phyloP scores from a whole-genome alignment of 2,888 invertebrate species.

The Lottia gigantea region DNA sequence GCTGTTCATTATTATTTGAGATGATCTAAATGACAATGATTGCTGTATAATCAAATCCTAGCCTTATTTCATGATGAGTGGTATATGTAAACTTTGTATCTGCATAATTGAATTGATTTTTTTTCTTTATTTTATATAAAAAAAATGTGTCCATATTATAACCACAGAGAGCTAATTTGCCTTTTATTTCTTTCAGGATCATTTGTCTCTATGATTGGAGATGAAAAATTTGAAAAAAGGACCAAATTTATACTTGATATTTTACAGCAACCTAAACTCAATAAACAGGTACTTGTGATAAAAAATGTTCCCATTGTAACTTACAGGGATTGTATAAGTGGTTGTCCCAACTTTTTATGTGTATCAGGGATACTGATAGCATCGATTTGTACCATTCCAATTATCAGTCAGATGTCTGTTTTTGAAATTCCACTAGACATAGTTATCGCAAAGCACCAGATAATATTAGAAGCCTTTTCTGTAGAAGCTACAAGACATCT shows the following conservation, averaged over 20 bases:
- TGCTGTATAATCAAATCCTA: too few species aligned
- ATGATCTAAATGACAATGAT: too few species aligned
- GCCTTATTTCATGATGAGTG: too few species aligned
- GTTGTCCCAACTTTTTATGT: not conserved
- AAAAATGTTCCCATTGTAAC: not conserved
- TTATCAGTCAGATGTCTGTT: too few species aligned
- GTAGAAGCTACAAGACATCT: too few species aligned
- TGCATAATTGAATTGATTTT: too few species aligned
- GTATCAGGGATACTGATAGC: not conserved
- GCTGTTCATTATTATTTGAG: too few species aligned
- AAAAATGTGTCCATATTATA: too few species aligned
- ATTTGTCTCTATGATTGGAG: conserved; percentile 55
- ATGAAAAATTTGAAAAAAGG: conserved; percentile 58
- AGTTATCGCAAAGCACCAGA: not conserved
- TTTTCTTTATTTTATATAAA: too few species aligned
- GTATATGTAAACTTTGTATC: too few species aligned
- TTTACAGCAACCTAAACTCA: conserved; percentile 73
- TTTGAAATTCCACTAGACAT: not conserved
- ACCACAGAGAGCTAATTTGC: not conserved
- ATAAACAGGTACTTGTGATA: conserved; percentile 71
- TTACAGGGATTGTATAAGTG: not conserved
- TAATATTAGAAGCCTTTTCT: too few species aligned
- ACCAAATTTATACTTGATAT: conserved; percentile 62
- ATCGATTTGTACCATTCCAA: not conserved
- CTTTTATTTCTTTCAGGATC: conserved; percentile 41